A percentile compares a stretch with the other conserved stretches of the same genome.
These are phyloP conservation scores for Perizoma flavofasciatum DNA, from an alignment of 2,888 invertebrate genomes.

Conservation along the genomic window DNA sequence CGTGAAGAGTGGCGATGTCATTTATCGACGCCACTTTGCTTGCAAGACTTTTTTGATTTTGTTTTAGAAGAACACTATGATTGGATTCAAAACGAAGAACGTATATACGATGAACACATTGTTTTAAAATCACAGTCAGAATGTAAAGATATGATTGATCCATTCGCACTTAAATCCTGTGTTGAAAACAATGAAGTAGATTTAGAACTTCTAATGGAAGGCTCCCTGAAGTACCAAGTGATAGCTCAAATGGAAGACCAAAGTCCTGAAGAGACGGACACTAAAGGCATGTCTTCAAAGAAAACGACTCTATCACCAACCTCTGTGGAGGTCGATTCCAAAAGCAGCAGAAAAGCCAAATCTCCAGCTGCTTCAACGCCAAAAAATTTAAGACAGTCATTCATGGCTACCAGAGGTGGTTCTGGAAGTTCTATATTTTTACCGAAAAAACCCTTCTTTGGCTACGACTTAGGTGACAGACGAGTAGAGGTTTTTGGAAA, in stretches of 20 bases:
- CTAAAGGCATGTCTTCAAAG: slow-evolving; percentile 38
- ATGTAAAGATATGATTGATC: slow-evolving; percentile 52
- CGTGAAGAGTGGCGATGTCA: slow-evolving; percentile 75
- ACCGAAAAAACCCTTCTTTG: slow-evolving; percentile 60
- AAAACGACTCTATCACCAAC: slow-evolving; percentile 45
- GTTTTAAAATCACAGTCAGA: slow-evolving; percentile 49
- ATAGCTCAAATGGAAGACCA: slow-evolving; percentile 45
- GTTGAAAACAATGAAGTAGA: slow-evolving; percentile 59
- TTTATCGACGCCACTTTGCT: slow-evolving; percentile 75
- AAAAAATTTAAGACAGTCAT: slow-evolving; percentile 44
- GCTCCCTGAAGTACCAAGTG: slow-evolving; percentile 70
- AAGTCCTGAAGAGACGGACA: slow-evolving; percentile 37
- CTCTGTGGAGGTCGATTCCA: slow-evolving; percentile 49
- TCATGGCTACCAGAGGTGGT: slow-evolving; percentile 28
- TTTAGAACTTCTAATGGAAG: slow-evolving; percentile 69
- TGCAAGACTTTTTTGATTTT: slow-evolving; percentile 83
- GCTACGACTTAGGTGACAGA: slow-evolving; percentile 71
- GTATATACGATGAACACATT: slow-evolving; percentile 58
- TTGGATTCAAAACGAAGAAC: slow-evolving; percentile 76
- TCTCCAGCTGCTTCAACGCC: slow-evolving; percentile 44
- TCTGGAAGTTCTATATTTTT: slow-evolving; percentile 37
- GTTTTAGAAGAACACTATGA: slow-evolving; percentile 75
- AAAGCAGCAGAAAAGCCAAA: slow-evolving; percentile 58
- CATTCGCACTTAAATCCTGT: slow-evolving; percentile 54
- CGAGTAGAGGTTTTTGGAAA: slow-evolving; percentile 75